Percentiles rank a stretch among this genome's conserved stretches.
phyloP scores from a whole-genome alignment of 1,140 invertebrate genomes.

The Orius insidiosus region DNA sequence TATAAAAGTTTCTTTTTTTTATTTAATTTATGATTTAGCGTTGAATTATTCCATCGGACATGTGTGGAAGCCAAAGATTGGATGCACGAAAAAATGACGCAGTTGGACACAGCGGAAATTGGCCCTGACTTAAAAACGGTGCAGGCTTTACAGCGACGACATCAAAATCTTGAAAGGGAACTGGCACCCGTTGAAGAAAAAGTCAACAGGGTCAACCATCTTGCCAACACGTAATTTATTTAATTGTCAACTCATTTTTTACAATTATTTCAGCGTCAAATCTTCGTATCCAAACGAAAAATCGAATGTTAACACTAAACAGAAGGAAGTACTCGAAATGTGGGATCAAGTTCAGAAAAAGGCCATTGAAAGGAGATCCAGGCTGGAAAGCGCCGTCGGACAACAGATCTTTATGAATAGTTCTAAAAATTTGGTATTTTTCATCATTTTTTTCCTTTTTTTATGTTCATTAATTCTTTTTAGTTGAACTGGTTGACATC shows the following conservation, averaged over 20 bases:
- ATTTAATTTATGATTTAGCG: conserved; percentile 40
- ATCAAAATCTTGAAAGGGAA: conserved; percentile 79
- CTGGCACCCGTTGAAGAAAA: conserved; percentile 79
- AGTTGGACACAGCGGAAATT: conserved; percentile 58
- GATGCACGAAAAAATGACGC: conserved; percentile 85
- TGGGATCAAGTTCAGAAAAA: conserved; percentile 78
- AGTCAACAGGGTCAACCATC: conserved; percentile 58
- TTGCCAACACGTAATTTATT: conserved; percentile 47
- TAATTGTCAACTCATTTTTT: neutral
- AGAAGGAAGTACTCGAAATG: conserved; percentile 68
- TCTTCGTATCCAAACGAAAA: conserved; percentile 79
- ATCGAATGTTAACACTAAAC: conserved; percentile 63
- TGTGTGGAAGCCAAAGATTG: conserved; percentile 86
- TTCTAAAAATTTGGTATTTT: conserved; percentile 48
- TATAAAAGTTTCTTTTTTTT: conserved; percentile 10
- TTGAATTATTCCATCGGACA: conserved; percentile 83
- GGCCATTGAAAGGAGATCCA: conserved; percentile 55
- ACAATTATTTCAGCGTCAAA: conserved; percentile 44
- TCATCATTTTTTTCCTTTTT: conserved; percentile 11
- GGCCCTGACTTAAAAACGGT: conserved; percentile 79
- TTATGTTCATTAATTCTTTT: neutral
- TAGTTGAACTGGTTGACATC: conserved; percentile 56
- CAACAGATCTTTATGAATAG: conserved; percentile 85
- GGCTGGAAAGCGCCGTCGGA: conserved; percentile 83
- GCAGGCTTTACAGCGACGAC: conserved; percentile 70